These are phyloP conservation scores for Tillus elongatus DNA, from an alignment of 2,888 invertebrate species.

Conservation along the genomic window DNA sequence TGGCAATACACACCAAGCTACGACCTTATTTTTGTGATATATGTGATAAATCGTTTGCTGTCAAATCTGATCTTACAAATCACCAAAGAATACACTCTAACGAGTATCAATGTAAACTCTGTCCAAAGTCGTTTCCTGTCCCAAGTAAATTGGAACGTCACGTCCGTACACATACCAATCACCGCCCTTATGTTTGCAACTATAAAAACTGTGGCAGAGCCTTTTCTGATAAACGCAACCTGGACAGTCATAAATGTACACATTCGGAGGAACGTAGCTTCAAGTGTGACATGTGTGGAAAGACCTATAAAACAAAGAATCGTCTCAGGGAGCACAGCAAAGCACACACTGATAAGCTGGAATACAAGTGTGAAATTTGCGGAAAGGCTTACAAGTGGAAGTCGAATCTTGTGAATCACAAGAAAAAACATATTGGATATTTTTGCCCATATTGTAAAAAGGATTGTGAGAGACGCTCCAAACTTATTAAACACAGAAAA, in stretches of 20 bases:
- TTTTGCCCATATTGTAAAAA: slow-evolving; percentile 21
- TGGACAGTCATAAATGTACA: slow-evolving; percentile 34
- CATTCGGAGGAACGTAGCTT: slow-evolving; percentile 33
- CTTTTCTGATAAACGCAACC: slow-evolving; percentile 39
- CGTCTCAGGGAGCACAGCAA: slow-evolving; percentile 33
- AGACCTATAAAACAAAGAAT: slow-evolving; percentile 32
- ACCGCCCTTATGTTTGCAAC: slow-evolving; percentile 35
- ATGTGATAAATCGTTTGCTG: slow-evolving; percentile 36
- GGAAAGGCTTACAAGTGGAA: slow-evolving; percentile 36
- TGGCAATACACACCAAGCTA: slow-evolving; percentile 34
- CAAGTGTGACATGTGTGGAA: slow-evolving; percentile 31
- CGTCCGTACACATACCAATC: slow-evolving; percentile 36
- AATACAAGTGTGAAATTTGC: slow-evolving; percentile 32
- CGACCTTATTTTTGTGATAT: slow-evolving; percentile 35
- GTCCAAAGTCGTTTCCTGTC: slow-evolving; percentile 36
- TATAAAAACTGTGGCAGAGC: slow-evolving; percentile 33
- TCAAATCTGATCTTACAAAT: slow-evolving; percentile 35
- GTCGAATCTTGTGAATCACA: slow-evolving; percentile 33
- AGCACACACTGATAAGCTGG: slow-evolving; percentile 28
- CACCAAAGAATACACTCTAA: slow-evolving; percentile 37
- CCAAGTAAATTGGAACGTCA: slow-evolving; percentile 39
- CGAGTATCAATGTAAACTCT: slow-evolving; percentile 34
- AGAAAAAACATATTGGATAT: slow-evolving; percentile 30
- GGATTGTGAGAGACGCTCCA: slow-evolving; percentile 17
- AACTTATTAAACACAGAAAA: slow-evolving; percentile 20